Evolutionary conservation across 2,113 vertebrate genomes (phyloP), one percentile per base, ranked within the genome.

Genomic region (Lanius ludovicianus): DNA sequence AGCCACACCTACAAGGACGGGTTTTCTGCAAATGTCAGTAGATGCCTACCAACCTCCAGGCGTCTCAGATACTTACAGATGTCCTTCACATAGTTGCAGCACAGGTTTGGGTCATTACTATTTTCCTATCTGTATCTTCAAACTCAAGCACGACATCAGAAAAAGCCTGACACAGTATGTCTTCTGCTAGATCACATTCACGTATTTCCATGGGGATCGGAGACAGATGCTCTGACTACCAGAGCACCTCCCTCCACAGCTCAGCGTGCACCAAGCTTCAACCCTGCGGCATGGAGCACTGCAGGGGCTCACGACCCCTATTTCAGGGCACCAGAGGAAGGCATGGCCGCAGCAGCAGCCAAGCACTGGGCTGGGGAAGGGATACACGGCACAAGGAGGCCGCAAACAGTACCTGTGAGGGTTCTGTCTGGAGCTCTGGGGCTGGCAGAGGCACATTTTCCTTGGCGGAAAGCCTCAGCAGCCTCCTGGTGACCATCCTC

Each of bases 61-160:
- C 98, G 83, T 57, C 96, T 96, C 55, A 99, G 94, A 33, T 99
- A 99, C 27, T 97, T 95, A 96, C 99, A 99, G 88, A 99, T 99
- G 33, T 99, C 98, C 68, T 99, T 99, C 21, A 98, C 98, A 20
- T 98, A 99, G 96, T 98, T 97, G 63, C 98, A 98, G 90, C 98
- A 99, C 73, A 98, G 96, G 95, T 98, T 98, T 73, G 98, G 97
- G 69, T 99, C 98, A 7, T 97, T 96, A 11, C 87, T 95, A 24
- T 98, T 98, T 12, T 98, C 98, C 4, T 97, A 76, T 99, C 98
- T 14, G 98, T 97, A 44, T 99, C 98, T 91, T 96, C 96, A 79
- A 98, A 82, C 13, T 98, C 97, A 35, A 99, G 97, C 18, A 99
- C 95, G 52, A 98, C 97, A 33, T 98, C 95, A 9, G 99, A 99